Conservation (phyloP, 2,797 vertebrate species). For the Sebastes iracundus region DNA sequence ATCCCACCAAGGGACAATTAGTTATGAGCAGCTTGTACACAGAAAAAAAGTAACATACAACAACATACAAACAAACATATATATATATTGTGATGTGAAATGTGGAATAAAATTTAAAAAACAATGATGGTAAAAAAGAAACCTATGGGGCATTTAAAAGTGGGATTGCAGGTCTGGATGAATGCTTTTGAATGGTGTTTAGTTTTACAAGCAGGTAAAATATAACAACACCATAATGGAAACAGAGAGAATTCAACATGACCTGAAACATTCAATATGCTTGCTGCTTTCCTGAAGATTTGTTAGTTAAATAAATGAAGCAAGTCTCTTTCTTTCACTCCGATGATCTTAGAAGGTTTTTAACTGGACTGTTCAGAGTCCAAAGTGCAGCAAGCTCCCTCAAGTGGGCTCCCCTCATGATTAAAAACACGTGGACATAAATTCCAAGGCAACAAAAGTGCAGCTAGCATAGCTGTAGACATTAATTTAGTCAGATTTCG, state of each 20-base stretch:
- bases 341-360: background rate
- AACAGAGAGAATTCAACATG: background rate
- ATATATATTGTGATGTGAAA: background rate
- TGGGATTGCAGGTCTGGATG: background rate
- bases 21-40: background rate
- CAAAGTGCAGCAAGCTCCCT: background rate
- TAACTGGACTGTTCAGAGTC: background rate
- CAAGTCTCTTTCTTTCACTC: background rate
- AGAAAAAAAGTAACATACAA: background rate
- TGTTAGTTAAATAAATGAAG: background rate
- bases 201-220: background rate
- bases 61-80: background rate
- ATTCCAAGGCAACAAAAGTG: background rate
- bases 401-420: background rate
- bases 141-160: background rate
- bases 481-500: background rate
- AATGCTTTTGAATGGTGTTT: background rate
- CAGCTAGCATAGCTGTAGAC: background rate
- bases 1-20: no score
- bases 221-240: background rate
- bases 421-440: background rate
- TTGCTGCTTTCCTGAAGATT: background rate
- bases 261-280: background rate
- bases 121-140: background rate
- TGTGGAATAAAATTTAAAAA: background rate